Evolutionary conservation across 64 coral and sea anemone genomes (phyloP), one percentile per base, ranked within the genome.

Genomic region (Stichodactyla helianthus): DNA sequence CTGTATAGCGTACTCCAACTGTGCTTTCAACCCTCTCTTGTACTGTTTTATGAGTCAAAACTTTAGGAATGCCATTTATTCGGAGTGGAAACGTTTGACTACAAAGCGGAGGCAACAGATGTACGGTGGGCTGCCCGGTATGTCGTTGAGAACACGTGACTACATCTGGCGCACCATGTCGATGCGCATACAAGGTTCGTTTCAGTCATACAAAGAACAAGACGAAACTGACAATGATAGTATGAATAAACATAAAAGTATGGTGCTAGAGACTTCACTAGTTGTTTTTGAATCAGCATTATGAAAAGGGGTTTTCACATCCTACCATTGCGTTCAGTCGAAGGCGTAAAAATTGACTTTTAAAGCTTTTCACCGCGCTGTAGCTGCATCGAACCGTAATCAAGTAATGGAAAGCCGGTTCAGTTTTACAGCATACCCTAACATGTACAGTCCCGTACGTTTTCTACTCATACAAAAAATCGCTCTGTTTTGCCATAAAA

Each of bases 31-130:
- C 64, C 94, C 94, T 31, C 4, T 97, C 0, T 13, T 97, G 10
- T 97, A 97, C 67, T 97, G 91, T 27, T 97, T 87, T 74, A 97
- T 97, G 91, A 97, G 94, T 81, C 91, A 93, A 54, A 97, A 89
- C 22, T 97, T 97, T 26, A 87, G 88, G 53, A 92, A 93, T 28
- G 94, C 94, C 3, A 83, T 97, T 23, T 26, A n/a, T 31, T 27
- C 83, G 13, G 83, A 84, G 83, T 84, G 83, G 83, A 84, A 84
- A 31, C 52, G 83, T 4, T 54, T 84, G 14, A 84, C n/a, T 74
- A 74, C 68, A 13, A 74, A 31, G 68, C 68, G 59, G 5, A 20
- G 25, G 51, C 54, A 12, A 31, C 14, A 54, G 1, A 51, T 81
- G 8, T 81, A 81, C 25, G 52, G 78, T 22, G 78, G 78, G 9